phyloP scores from a whole-genome alignment of 2,797 vertebrate species.

The Falco rusticolus region DNA sequence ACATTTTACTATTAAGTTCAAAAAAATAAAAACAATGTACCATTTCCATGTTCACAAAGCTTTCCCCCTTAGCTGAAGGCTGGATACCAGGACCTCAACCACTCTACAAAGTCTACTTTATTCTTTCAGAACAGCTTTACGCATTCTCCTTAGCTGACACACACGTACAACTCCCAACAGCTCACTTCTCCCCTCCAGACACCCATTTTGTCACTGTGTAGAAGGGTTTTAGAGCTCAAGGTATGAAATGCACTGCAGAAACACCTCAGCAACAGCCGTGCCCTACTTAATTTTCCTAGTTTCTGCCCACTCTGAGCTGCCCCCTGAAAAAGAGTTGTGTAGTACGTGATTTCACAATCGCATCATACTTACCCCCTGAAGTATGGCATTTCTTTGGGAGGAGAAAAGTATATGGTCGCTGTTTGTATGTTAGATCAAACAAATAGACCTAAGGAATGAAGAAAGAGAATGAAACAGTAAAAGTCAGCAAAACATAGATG shows the following conservation, averaged over 20 bases:
- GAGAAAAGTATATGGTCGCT: constrained; percentile 93
- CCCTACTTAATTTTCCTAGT: not conserved
- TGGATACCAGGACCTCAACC: not conserved
- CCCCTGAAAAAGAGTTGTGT: not conserved
- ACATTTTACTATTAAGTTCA: not conserved
- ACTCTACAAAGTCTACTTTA: not conserved
- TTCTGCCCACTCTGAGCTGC: not conserved
- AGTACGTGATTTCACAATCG: not conserved
- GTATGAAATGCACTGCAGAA: not conserved
- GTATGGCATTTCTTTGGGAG: constrained; percentile 92
- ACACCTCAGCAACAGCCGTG: not conserved
- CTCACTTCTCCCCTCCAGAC: not conserved
- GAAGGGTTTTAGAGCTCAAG: not conserved
- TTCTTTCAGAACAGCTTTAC: not conserved
- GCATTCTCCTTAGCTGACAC: not conserved
- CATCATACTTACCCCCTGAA: constrained; percentile 83
- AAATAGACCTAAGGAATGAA: constrained; percentile 89
- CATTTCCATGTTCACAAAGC: not conserved
- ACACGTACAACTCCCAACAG: not conserved
- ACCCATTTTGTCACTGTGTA: not conserved
- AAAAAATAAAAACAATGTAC: not conserved
- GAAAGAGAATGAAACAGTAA: not conserved
- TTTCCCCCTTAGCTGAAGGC: not conserved
- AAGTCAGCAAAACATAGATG: not conserved
- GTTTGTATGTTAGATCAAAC: constrained; percentile 96